Base-by-base conservation (phyloP, 2,797 vertebrate genomes). In the Limnodromus scolopaceus region DNA sequence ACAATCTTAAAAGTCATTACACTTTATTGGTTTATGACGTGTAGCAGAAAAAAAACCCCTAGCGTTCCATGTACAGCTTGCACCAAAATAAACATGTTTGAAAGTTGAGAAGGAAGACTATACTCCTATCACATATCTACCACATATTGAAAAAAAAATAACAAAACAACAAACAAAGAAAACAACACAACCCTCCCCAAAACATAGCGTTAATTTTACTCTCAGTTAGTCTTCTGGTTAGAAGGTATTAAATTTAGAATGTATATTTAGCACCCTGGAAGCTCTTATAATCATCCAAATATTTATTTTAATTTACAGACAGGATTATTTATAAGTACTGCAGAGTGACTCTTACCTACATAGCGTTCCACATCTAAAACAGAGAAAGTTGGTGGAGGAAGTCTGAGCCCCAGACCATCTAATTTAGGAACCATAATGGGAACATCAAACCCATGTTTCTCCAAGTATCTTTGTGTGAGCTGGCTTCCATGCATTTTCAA, bases 311-410 rank as follows among this genome's bases (percentile, higher is more conserved):
- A 27, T 72, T 89, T 89, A 83, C 43, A 76, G 23, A 75, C 30
- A 63, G 22, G 20, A 82, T 72, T 32, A 91, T 68, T 95, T 94
- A 20, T 75, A 80, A 60, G 41, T 38, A 89, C 18, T 89, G 53
- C 71, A 87, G n/a, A 80, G 82, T 46, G 68, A 75, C 91, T 84
- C 96, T 97, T 95, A 99, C 99, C 99, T 77, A 99, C 99, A 84
- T 99, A 99, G 92, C 98, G 99, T 98, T 99, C 99, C 98, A 99
- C 99, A 89, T 99, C 99, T 97, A 96, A 98, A 94, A 99, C 99
- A 0, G 99, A 99, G 97, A 99, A 99, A 24, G 98, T 98, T 24
- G 98, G 97, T 1, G 98, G 96, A 28, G 99, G 99, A 57, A 99
- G 98, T 93, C 98, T 98, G 93, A 99, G 99, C 36, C 99, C 99